Conservation (phyloP, 1,140 invertebrate species). For the Drosophila rhopaloa region DNA sequence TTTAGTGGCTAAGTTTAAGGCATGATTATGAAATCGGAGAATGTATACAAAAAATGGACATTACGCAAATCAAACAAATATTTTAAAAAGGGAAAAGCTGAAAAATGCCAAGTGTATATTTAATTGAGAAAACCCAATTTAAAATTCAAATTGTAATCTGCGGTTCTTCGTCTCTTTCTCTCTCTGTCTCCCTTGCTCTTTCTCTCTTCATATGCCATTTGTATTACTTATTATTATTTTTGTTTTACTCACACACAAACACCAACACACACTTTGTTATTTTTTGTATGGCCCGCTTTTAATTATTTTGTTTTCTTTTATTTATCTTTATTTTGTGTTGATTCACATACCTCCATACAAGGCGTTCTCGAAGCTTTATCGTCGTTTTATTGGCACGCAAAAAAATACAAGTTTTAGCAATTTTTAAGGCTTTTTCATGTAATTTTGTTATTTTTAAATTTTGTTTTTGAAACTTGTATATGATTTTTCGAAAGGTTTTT, state of each 20-base stretch:
- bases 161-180: constrained; percentile 19
- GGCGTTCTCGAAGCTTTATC: constrained; percentile 32
- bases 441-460: neutral
- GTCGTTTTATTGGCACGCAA: constrained; percentile 16
- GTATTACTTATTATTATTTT: constrained; percentile 35
- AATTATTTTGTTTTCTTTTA: constrained; percentile 21
- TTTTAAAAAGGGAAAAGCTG: neutral
- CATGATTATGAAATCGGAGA: constrained; percentile 59
- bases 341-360: constrained; percentile 51
- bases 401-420: constrained; percentile 15
- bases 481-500: constrained; percentile 10
- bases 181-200: constrained; percentile 3
- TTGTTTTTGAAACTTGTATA: neutral
- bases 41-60: constrained; percentile 17
- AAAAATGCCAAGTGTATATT: constrained; percentile 17
- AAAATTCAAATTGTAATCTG: constrained; percentile 28
- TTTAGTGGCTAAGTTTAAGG: constrained; percentile 48
- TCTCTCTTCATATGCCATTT: constrained; percentile 28
- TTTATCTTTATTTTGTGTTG: constrained; percentile 18
- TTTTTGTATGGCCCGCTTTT: constrained; percentile 1
- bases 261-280: constrained; percentile 20
- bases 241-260: constrained; percentile 25
- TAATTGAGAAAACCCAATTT: constrained; percentile 40
- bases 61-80: constrained; percentile 18
- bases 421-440: neutral